phyloP scores from a whole-genome alignment of 2,888 invertebrate genomes.

The Lapara coniferarum region DNA sequence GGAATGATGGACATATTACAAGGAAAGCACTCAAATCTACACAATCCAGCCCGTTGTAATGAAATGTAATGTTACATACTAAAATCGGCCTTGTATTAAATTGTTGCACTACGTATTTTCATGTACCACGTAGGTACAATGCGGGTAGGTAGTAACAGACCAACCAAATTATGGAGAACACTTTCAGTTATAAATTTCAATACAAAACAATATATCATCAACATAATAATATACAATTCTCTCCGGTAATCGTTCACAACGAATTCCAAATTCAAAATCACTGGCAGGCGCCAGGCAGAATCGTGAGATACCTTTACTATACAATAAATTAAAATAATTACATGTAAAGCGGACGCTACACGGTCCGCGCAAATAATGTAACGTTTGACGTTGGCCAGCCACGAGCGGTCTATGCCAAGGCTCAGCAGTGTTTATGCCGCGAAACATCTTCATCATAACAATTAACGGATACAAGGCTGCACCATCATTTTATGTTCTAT shows the following conservation, averaged over 20 bases:
- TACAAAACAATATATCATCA: neutral
- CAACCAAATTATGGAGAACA: too few species aligned
- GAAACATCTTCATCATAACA: constrained; percentile 24
- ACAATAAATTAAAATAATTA: constrained; percentile 6
- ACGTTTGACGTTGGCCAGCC: constrained; percentile 18
- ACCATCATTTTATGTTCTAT: constrained; percentile 13
- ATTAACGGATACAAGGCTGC: constrained; percentile 12
- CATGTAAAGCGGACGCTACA: constrained; percentile 5
- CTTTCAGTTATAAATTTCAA: neutral
- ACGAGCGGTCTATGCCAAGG: constrained; percentile 15
- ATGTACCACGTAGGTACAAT: too few species aligned
- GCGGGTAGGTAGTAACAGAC: too few species aligned
- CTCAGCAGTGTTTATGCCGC: neutral
- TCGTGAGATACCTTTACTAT: constrained; percentile 4
- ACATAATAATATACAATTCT: too few species aligned
- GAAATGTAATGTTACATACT: too few species aligned
- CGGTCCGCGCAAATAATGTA: constrained; percentile 14
- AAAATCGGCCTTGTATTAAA: too few species aligned
- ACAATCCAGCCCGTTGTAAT: too few species aligned
- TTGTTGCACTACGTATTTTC: too few species aligned
- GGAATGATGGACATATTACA: too few species aligned
- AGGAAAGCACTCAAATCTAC: too few species aligned
- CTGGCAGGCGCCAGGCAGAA: neutral
- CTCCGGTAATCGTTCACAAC: neutral
- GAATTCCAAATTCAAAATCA: neutral